These are phyloP conservation scores for Peromyscus leucopus DNA, from an alignment of 2,113 vertebrate species.

Conservation along the genomic window DNA sequence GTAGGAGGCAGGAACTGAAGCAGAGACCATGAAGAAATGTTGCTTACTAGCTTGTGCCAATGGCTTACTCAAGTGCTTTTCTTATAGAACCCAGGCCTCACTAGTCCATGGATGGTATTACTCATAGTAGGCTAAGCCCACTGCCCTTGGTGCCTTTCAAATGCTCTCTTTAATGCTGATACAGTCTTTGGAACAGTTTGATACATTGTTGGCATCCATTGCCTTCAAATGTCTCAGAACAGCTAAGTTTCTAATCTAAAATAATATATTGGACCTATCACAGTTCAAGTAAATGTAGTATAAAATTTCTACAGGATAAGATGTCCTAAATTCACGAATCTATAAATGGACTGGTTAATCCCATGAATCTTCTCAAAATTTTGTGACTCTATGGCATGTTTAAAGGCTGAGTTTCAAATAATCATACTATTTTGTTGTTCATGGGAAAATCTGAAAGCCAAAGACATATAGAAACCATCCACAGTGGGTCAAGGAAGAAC, in stretches of 20 bases:
- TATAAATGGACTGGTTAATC: not conserved
- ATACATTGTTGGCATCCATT: not conserved
- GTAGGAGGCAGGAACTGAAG: not conserved
- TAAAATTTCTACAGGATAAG: conserved; percentile 32
- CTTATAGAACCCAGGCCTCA: not conserved
- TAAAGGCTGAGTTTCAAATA: conserved; percentile 6
- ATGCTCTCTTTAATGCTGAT: not conserved
- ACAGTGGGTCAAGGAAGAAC: not conserved
- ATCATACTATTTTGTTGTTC: not conserved
- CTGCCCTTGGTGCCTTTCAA: not conserved
- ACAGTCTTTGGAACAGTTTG: not conserved
- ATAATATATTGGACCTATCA: not conserved
- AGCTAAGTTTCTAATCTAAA: not conserved
- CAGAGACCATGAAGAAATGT: not conserved
- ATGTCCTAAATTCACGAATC: not conserved
- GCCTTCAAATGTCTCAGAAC: conserved; percentile 33
- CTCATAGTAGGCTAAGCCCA: not conserved
- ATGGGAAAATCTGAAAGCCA: not conserved
- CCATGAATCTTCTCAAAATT: not conserved
- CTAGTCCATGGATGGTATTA: not conserved
- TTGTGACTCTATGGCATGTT: not conserved
- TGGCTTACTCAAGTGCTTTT: not conserved
- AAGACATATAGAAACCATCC: not conserved
- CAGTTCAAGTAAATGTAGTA: not conserved
- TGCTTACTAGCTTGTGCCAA: not conserved